These are phyloP conservation scores for Mesorhabditis belari DNA, from an alignment of 2,888 invertebrate genomes.

Conservation along the genomic window DNA sequence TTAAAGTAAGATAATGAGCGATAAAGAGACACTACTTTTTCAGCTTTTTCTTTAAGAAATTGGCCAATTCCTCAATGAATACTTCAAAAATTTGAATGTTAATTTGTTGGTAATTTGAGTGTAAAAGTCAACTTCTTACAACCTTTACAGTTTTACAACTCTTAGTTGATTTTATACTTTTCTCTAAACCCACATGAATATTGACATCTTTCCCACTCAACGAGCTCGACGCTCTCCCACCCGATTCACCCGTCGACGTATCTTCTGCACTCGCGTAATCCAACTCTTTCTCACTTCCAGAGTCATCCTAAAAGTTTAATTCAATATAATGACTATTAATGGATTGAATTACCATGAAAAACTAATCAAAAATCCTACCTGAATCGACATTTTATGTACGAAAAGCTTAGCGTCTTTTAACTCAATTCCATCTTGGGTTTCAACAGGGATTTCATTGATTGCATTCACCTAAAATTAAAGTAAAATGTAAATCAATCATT, in stretches of 20 bases:
- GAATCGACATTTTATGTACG: background rate
- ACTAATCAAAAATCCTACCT: too few species aligned
- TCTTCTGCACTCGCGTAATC: background rate
- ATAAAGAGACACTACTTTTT: too few species aligned
- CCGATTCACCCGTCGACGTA: background rate
- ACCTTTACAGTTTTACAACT: too few species aligned
- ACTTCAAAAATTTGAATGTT: too few species aligned
- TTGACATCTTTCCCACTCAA: background rate
- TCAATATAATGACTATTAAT: background rate
- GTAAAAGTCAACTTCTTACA: too few species aligned
- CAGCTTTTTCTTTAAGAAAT: too few species aligned
- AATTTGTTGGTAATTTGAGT: too few species aligned
- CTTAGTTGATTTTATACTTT: too few species aligned
- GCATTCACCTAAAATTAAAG: background rate
- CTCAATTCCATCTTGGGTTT: constrained; percentile 10
- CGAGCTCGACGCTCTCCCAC: background rate
- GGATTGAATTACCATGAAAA: background rate
- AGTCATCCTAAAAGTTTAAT: background rate
- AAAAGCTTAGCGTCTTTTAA: constrained; percentile 3
- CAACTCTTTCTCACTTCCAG: background rate
- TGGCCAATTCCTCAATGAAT: too few species aligned
- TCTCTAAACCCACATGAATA: background rate
- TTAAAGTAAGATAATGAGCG: too few species aligned
- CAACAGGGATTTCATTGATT: constrained; percentile 4
- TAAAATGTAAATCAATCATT: background rate